These are phyloP conservation scores for Dolichotis patagonum DNA, from an alignment of 2,113 vertebrate genomes.

Conservation along the genomic window DNA sequence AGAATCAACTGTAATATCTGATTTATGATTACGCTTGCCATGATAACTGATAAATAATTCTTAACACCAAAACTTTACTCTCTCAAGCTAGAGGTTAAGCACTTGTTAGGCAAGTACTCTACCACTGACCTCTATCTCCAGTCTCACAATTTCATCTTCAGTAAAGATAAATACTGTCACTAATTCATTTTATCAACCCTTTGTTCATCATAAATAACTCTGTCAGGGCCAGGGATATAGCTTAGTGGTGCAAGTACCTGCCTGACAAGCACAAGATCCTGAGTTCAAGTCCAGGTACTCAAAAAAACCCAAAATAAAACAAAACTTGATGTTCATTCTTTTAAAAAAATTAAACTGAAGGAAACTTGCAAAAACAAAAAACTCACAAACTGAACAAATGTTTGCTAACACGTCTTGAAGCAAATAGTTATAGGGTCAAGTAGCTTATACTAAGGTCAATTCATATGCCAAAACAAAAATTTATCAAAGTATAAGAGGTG, in stretches of 20 bases:
- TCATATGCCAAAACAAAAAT: constrained; percentile 21
- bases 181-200: not conserved
- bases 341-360: constrained; percentile 8
- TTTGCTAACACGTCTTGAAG: constrained; percentile 37
- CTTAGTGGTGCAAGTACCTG: no score
- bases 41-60: not conserved
- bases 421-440: constrained; percentile 5
- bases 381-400: not conserved
- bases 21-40: not conserved
- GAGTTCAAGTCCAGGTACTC: no score
- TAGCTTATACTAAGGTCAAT: constrained; percentile 11
- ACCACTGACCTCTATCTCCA: not conserved
- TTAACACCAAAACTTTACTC: not conserved
- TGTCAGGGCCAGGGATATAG: not conserved
- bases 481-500: not conserved
- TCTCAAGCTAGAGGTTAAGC: constrained; percentile 3
- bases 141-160: constrained; percentile 32
- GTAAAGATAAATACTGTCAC: not conserved
- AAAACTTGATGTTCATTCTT: not conserved
- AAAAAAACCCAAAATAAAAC: not conserved
- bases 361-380: not conserved
- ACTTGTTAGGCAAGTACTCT: not conserved
- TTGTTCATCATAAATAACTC: constrained; percentile 36
- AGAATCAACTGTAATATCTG: not conserved
- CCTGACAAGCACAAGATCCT: no score